Base-by-base conservation (phyloP, 2,797 vertebrate species). In the Typhlichthys subterraneus region DNA sequence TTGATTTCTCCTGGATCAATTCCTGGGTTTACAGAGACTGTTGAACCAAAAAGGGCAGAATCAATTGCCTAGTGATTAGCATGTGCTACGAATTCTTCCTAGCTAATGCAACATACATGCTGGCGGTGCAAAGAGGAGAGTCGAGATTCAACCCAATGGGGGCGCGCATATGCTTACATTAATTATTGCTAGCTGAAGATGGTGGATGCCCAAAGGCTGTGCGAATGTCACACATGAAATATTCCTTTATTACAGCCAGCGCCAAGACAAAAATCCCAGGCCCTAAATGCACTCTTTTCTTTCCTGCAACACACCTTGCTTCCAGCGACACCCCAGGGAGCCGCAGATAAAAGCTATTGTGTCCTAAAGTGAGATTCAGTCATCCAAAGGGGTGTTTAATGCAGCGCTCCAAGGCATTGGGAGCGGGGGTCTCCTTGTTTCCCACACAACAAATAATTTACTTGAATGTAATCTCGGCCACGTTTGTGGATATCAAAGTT, bases 1-100 rank as follows among this genome's bases (percentile, higher is more conserved):
- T 85, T 83, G 89, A 91, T 89, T 89, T 76, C 77, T 75, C 65
- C 61, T 69, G 47, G 81, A 89, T 89, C 87, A 89, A 89, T 88
- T 74, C 31, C n/a, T 63, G 65, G 73, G 83, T 88, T 85, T 87
- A 87, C 87, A 90, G 79, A 82, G 86, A 81, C 87, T 80, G 81
- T 75, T 84, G 75, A 79, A 87, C 82, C 84, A 83, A 87, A 88
- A 85, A 85, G 63, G 75, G 59, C 75, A 63, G 51, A 72, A 88
- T 91, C 87, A 87, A 88, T 87, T 65, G 80, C 59, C 53, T 29
- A 86, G 83, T 84, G 87, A 89, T 90, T 88, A 89, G 85, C 74
- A 86, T 84, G 85, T 74, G 86, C 76, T 86, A 77, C 80, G 81
- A 86, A 83, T 87, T 81, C 87, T 77, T 82, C 68, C 61, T 48